phyloP scores from a whole-genome alignment of 2,888 invertebrate species.

The Cosmorhoe ocellata region DNA sequence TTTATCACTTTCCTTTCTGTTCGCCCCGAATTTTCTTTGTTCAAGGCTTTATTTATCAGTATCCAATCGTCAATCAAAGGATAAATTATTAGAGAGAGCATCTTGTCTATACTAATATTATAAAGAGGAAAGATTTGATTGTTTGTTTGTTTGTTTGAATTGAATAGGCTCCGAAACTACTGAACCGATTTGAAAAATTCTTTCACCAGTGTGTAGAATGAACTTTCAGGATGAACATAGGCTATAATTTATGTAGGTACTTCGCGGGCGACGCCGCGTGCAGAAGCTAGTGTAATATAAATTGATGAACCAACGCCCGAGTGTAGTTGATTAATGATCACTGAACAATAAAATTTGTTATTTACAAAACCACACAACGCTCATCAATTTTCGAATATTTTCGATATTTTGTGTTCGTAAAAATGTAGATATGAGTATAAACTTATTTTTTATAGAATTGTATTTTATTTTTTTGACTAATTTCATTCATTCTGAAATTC shows the following conservation, averaged over 20 bases:
- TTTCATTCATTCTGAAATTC: not conserved
- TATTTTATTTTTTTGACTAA: not conserved
- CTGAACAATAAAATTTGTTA: slow-evolving; percentile 1
- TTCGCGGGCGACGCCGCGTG: no score
- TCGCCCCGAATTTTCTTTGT: not conserved
- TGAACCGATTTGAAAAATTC: no score
- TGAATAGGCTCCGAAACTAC: no score
- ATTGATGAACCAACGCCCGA: slow-evolving; percentile 20
- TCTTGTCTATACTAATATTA: no score
- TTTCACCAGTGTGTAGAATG: no score
- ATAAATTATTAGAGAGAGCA: slow-evolving; percentile 16
- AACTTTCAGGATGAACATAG: no score
- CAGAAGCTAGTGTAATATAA: slow-evolving; percentile 23
- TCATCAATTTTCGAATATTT: not conserved
- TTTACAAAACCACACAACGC: not conserved
- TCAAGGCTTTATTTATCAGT: slow-evolving; percentile 19
- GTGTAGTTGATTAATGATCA: slow-evolving; percentile 22
- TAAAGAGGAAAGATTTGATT: no score
- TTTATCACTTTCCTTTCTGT: no score
- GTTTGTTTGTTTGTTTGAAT: no score
- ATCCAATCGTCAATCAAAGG: slow-evolving; percentile 23
- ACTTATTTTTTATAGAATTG: no score
- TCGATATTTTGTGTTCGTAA: not conserved
- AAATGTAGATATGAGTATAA: no score
- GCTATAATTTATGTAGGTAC: no score